A percentile compares a stretch with the other conserved stretches of the same genome.
Conservation (phyloP, 2,888 invertebrate genomes). For the Parnassius glacialis region DNA sequence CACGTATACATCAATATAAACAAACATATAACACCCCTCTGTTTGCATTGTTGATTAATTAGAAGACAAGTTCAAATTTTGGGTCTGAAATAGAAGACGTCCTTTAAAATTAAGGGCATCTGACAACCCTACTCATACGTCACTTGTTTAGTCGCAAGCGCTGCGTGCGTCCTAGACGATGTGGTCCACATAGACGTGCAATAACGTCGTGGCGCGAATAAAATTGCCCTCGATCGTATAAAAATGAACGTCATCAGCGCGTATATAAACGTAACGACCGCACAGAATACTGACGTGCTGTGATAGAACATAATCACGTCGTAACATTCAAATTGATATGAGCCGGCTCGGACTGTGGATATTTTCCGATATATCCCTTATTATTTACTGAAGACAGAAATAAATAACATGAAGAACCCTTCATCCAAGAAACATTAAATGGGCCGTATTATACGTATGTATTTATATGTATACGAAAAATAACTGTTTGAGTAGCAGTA, state of each 20-base stretch:
- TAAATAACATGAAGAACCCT: neutral
- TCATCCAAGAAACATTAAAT: no score
- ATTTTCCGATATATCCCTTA: neutral
- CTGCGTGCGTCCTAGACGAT: neutral
- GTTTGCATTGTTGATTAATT: no score
- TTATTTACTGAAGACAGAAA: neutral
- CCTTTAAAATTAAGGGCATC: no score
- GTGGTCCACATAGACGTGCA: neutral
- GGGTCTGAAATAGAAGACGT: no score
- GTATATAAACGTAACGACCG: slow-evolving; percentile 6
- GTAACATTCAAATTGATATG: neutral
- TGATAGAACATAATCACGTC: slow-evolving; percentile 1
- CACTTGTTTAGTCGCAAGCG: neutral
- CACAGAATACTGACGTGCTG: neutral
- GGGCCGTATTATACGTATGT: no score
- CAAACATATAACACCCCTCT: no score
- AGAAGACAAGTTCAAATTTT: no score
- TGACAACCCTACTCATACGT: neutral
- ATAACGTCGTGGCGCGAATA: neutral
- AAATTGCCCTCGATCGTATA: slow-evolving; percentile 6
- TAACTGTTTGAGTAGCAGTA: no score
- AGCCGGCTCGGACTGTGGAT: neutral
- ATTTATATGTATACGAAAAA: no score
- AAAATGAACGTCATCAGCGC: slow-evolving; percentile 4
- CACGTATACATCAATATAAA: no score